A percentile compares a stretch with the other conserved stretches of the same genome.
These are phyloP conservation scores for Amia ocellicauda DNA, from an alignment of 2,113 vertebrate genomes.

Conservation along the genomic window DNA sequence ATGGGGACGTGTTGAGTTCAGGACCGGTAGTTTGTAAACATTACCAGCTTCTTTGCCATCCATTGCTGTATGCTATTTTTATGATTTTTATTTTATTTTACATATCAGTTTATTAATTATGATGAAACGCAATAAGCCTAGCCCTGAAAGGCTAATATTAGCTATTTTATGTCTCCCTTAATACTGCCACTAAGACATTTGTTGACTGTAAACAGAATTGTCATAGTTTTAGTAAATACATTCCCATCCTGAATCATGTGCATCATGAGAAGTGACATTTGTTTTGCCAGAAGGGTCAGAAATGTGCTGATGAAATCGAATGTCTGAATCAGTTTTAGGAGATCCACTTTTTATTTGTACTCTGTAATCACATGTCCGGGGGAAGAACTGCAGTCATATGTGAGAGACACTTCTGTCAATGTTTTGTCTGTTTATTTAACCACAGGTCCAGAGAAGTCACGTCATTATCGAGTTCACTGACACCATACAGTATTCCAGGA, in stretches of 20 bases:
- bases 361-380: too few relatives aligned
- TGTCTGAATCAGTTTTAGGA: conserved; percentile 11
- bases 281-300: conserved; percentile 7
- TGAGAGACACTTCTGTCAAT: conserved; percentile 44
- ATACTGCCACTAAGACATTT: conserved; percentile 63
- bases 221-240: background rate
- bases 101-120: conserved; percentile 58
- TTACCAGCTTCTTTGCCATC: conserved; percentile 42
- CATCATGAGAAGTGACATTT: conserved; percentile 5
- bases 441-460: conserved; percentile 47
- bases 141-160: conserved; percentile 53
- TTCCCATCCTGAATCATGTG: background rate
- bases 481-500: conserved; percentile 62
- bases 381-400: conserved; percentile 24
- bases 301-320: conserved; percentile 20
- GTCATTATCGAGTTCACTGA: conserved; percentile 51
- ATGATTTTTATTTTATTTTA: conserved; percentile 33
- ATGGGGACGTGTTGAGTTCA: conserved; percentile 51
- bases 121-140: conserved; percentile 62
- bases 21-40: conserved; percentile 45
- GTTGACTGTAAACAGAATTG: background rate
- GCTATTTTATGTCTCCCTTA: conserved; percentile 55
- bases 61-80: conserved; percentile 15
- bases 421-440: conserved; percentile 42
- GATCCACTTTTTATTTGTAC: background rate